Evolutionary conservation across 2,797 vertebrate species (phyloP).

Genomic region (Sebastiscus tertius): DNA sequence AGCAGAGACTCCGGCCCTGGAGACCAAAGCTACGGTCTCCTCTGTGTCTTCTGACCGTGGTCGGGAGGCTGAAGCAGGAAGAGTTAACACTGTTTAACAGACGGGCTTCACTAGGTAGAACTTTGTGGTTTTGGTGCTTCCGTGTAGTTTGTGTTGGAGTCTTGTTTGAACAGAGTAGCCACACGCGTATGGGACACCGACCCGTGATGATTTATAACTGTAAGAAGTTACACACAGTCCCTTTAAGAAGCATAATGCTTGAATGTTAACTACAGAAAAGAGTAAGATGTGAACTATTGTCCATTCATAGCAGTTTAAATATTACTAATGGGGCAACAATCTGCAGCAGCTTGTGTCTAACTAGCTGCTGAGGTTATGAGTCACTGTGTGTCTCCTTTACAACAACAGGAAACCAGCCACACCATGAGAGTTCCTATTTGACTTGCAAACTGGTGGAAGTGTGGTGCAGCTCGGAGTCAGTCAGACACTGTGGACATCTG

Average conservation of each 20-base stretch:
- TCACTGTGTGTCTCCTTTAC: not conserved
- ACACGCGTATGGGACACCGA: too few relatives aligned
- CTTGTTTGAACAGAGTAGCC: too few relatives aligned
- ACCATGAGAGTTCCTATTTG: constrained; percentile 18
- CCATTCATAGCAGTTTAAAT: not conserved
- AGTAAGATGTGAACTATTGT: not conserved
- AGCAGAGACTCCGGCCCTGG: too few relatives aligned
- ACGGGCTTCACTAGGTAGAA: too few relatives aligned
- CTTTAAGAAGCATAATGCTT: not conserved
- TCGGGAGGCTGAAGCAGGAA: too few relatives aligned
- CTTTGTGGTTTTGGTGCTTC: too few relatives aligned
- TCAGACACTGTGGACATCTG: not conserved
- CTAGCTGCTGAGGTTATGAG: not conserved
- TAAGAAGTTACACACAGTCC: too few relatives aligned
- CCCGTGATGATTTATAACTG: too few relatives aligned
- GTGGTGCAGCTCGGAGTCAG: not conserved
- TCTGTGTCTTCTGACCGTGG: too few relatives aligned
- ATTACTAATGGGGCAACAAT: not conserved
- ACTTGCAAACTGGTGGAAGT: constrained; percentile 46
- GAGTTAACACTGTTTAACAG: too few relatives aligned
- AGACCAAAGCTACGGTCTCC: too few relatives aligned
- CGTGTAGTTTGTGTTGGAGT: too few relatives aligned
- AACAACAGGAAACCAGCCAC: constrained; percentile 6
- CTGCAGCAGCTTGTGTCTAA: not conserved
- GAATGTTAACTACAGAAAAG: not conserved